Base-by-base conservation (phyloP, 2,113 vertebrate genomes). In the Helogale parvula region DNA sequence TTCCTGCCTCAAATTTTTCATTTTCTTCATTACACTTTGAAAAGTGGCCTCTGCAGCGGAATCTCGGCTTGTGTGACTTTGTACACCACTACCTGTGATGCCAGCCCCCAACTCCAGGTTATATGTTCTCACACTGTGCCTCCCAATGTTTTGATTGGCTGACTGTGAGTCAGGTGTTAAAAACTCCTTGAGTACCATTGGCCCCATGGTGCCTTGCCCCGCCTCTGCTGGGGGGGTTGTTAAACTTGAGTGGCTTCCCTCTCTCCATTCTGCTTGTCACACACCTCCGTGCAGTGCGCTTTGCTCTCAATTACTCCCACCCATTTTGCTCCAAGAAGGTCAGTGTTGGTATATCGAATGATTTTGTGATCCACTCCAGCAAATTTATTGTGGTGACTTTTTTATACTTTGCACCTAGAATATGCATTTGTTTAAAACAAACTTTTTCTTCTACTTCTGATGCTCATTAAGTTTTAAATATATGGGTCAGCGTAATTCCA, bases 121-220 rank as follows among this genome's bases (percentile, higher is more conserved):
- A 35, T 16, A 21, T 2, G 5, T 38, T 27, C n/a, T 54, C n/a
- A 33, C 2, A 0, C 4, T 21, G 13, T 79, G 23, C 66, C 81
- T 50, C 16, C 52, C 4, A 16, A 8, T 71, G 31, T 29, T 90
- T 31, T 74, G 47, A 63, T 17, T 76, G 80, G n/a, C 63, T 84
- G 38, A 66, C 19, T 65, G 45, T 63, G 38, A 94, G 31, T 41
- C 66, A 90, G 5, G 15, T 27, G 17, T 90, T 50, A 50, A 79
- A 81, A 92, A 29, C 2, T 50, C 9, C n/a, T 45, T 50, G 47
- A 23, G 1, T 31, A 13, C n/a, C 31, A 31, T 85, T 47, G 23
- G 13, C 45, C 38, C 25, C 50, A 31, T 1, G 7, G 66, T 14
- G 33, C 41, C 19, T 25, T 1, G 0, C 4, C 12, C 27, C 2